Conservation (phyloP, 2,797 vertebrate species). For the Lepus oiostolus region DNA sequence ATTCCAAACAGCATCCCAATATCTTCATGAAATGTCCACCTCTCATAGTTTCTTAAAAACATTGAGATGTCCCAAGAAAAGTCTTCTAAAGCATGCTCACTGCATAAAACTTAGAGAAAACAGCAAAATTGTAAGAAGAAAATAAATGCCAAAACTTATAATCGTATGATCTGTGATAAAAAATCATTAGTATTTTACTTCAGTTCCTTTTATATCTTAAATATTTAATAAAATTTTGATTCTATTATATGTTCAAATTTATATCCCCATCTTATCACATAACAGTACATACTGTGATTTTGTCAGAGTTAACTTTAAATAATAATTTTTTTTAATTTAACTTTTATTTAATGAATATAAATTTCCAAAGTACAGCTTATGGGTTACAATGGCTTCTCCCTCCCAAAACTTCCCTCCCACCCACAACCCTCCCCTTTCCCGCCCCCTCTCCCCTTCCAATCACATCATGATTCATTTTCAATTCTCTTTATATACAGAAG, state of each 20-base stretch:
- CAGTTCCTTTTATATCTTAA: not conserved
- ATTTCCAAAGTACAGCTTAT: too few relatives aligned
- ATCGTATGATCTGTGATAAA: not conserved
- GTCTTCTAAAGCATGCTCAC: not conserved
- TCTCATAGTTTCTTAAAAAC: not conserved
- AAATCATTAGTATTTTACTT: not conserved
- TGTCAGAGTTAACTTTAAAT: conserved; percentile 27
- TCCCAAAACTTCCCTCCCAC: too few relatives aligned
- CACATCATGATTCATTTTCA: too few relatives aligned
- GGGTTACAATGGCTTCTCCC: too few relatives aligned
- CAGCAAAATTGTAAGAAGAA: not conserved
- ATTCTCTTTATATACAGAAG: too few relatives aligned
- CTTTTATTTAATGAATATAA: too few relatives aligned
- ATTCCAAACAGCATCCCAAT: too few relatives aligned
- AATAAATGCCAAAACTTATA: not conserved
- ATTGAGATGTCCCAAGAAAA: not conserved
- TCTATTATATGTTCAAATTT: not conserved
- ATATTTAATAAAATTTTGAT: not conserved
- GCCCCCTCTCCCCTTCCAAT: too few relatives aligned
- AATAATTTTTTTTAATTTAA: not conserved
- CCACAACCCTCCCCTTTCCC: too few relatives aligned
- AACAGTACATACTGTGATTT: not conserved
- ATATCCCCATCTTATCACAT: not conserved
- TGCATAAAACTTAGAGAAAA: not conserved
- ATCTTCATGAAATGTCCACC: too few relatives aligned